Evolutionary conservation across 2,888 invertebrate species (phyloP), one percentile per base, ranked within the genome.

Genomic region (Gasteruption jaculator): DNA sequence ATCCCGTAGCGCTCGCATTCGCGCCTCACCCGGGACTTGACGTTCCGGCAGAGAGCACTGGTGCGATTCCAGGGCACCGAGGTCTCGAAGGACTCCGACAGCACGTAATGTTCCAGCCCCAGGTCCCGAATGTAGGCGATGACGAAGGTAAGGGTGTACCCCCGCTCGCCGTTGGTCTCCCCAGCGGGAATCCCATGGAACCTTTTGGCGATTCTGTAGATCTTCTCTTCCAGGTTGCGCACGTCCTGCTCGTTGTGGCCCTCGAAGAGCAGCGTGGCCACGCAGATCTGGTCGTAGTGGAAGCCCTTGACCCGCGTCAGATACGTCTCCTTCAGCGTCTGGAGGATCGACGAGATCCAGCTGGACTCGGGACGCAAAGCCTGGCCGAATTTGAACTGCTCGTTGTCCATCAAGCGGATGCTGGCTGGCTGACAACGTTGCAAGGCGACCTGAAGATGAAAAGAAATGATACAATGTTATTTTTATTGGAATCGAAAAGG

Each of bases 71-170:
- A 99, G 2, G 97, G 89, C 2, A 95, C 95, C 0, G 97, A 97
- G 0, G 99, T 99, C 74, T 99, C 97, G 75, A 99, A 99, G 0
- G 96, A 96, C 71, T 99, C 97, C 0, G 94, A 88, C 2, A 96
- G 84, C 12, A 95, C 80, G 52, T 83, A 80, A 69, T 86, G 90
- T 40, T 91, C 86, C 50, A 97, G 76, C 0, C 86, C 96, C 35
- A 96, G 74, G 69, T 99, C 97, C 72, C 97, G 80, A 27, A 99
- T 83, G 67, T 99, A 99, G 7, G 99, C 99, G 51, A 99, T 97
- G 43, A 96, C 93, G 68, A 96, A 99, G 0, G 99, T 99, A 30
- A 99, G 76, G 60, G 91, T 86, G 65, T 99, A 99, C 3, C 99
- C 99, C 25, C 93, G 79, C 68, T 92, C 87, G 0, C 99, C 97